Percentiles rank a stretch among this genome's conserved stretches.
These are phyloP conservation scores for Perccottus glenii DNA, from an alignment of 2,113 vertebrate genomes.

Conservation along the genomic window DNA sequence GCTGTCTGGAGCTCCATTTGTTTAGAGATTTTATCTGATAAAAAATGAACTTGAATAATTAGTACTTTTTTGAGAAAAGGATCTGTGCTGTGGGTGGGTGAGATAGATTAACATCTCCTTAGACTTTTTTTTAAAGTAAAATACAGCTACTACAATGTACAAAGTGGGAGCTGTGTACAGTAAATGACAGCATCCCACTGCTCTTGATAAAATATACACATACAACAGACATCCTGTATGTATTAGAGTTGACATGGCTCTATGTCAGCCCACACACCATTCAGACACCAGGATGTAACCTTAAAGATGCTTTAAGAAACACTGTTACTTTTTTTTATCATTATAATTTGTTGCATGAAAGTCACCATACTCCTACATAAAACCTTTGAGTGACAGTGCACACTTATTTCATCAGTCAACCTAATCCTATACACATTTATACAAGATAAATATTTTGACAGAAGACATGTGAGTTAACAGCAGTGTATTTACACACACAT, in stretches of 20 bases:
- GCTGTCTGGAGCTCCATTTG: slow-evolving; percentile 9
- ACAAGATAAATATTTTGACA: too few species aligned
- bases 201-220: slow-evolving; percentile 53
- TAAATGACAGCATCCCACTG: slow-evolving; percentile 43
- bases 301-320: too few species aligned
- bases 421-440: too few species aligned
- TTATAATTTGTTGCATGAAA: too few species aligned
- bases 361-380: too few species aligned
- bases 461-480: too few species aligned
- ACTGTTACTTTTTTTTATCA: too few species aligned
- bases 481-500: too few species aligned
- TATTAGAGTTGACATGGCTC: slow-evolving; percentile 56
- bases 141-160: slow-evolving; percentile 35
- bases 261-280: slow-evolving; percentile 45
- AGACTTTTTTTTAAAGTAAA: slow-evolving; percentile 47
- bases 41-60: background rate
- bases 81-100: background rate
- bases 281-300: background rate
- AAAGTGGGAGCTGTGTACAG: slow-evolving; percentile 42
- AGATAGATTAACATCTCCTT: slow-evolving; percentile 40
- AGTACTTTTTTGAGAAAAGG: background rate
- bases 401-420: too few species aligned
- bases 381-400: too few species aligned
- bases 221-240: slow-evolving; percentile 63
- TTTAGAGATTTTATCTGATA: slow-evolving; percentile 23